A percentile compares a stretch with the other conserved stretches of the same genome.
These are phyloP conservation scores for Drosophila gunungcola DNA, from an alignment of 1,140 invertebrate species.

Conservation along the genomic window DNA sequence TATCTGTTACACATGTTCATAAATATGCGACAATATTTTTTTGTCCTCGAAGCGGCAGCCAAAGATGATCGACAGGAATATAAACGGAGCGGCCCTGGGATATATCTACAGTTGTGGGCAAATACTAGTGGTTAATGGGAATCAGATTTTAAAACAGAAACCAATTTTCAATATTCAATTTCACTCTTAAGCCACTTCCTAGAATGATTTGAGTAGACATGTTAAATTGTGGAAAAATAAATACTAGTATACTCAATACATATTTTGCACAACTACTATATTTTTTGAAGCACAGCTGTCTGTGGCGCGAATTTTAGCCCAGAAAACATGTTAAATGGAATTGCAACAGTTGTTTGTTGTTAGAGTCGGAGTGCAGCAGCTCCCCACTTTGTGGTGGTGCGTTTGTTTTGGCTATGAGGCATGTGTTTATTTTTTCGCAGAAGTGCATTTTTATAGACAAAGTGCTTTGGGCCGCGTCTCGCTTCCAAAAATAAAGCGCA, in stretches of 20 bases:
- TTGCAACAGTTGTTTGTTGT: conserved; percentile 83
- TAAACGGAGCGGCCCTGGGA: conserved; percentile 4
- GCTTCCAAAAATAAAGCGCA: conserved; percentile 35
- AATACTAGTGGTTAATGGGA: not conserved
- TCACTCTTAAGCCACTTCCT: too few relatives aligned
- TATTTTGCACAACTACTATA: not conserved
- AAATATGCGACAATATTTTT: conserved; percentile 83
- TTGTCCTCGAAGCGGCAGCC: conserved; percentile 43
- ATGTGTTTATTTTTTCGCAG: conserved; percentile 81
- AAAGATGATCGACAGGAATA: conserved; percentile 50
- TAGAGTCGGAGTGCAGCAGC: conserved; percentile 57
- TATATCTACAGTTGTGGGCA: not conserved
- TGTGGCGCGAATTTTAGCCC: conserved; percentile 32
- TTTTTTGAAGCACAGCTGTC: not conserved
- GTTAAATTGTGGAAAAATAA: too few relatives aligned
- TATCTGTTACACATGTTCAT: conserved; percentile 82
- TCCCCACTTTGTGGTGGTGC: conserved; percentile 27
- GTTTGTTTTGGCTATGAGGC: conserved; percentile 66
- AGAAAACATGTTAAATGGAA: conserved; percentile 77
- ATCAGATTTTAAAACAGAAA: not conserved
- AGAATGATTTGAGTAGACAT: too few relatives aligned
- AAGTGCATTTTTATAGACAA: conserved; percentile 78
- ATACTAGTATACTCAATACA: too few relatives aligned
- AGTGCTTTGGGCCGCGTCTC: conserved; percentile 44
- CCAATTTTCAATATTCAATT: too few relatives aligned